Evolutionary conservation across 1,140 invertebrate species (phyloP).

Genomic region (Battus philenor): DNA sequence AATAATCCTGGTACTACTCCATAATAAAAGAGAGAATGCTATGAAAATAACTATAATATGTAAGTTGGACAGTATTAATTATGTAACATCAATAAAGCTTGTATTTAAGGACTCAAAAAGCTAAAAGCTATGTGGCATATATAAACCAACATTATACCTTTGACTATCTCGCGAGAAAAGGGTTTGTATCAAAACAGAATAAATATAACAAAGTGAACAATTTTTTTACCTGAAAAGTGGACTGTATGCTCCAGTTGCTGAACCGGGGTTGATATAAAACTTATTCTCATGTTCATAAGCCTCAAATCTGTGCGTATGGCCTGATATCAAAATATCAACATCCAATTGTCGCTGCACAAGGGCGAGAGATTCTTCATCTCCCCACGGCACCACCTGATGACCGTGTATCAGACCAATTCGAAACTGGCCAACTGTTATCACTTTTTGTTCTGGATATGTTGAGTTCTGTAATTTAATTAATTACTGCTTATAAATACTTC

Average conservation of each 20-base stretch:
- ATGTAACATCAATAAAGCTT: too few species aligned
- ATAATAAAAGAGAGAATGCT: too few species aligned
- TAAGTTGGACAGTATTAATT: too few species aligned
- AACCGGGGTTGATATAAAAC: constrained; percentile 99
- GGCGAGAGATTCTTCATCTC: constrained; percentile 94
- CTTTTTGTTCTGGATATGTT: constrained; percentile 98
- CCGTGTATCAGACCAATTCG: constrained; percentile 98
- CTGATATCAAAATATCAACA: constrained; percentile 99
- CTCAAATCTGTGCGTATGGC: constrained; percentile 99
- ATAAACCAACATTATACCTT: too few species aligned
- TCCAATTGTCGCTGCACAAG: constrained; percentile 97
- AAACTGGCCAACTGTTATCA: constrained; percentile 99
- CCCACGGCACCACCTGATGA: constrained; percentile 98
- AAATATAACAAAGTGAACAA: too few species aligned
- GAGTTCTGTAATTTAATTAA: constrained; percentile 86
- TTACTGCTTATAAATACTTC: too few species aligned
- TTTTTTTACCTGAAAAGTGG: constrained; percentile 87
- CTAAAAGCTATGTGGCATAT: too few species aligned
- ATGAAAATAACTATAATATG: too few species aligned
- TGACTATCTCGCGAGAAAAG: too few species aligned
- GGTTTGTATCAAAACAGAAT: too few species aligned
- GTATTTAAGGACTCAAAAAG: too few species aligned
- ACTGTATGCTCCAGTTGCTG: constrained; percentile 98
- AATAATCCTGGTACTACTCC: too few species aligned
- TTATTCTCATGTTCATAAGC: constrained; percentile 99